These are phyloP conservation scores for Pelecanus crispus DNA, from an alignment of 2,113 vertebrate species.

Conservation along the genomic window DNA sequence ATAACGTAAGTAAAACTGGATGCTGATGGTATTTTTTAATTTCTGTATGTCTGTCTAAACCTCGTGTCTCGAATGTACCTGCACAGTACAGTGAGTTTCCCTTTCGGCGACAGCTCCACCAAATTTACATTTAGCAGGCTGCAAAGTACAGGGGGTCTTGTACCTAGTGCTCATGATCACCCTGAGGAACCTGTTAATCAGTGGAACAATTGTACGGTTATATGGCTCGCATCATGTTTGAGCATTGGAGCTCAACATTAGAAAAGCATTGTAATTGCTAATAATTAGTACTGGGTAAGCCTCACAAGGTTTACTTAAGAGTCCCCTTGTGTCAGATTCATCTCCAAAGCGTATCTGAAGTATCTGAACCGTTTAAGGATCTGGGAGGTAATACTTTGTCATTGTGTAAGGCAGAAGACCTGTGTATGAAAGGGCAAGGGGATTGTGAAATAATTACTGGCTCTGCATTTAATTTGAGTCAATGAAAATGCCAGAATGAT, in stretches of 20 bases:
- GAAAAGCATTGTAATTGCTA: not conserved
- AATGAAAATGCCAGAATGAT: constrained; percentile 60
- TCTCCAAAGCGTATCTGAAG: not conserved
- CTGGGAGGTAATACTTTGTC: constrained; percentile 8
- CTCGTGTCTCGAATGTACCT: not conserved
- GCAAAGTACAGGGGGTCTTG: not conserved
- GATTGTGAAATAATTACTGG: constrained; percentile 47
- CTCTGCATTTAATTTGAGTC: constrained; percentile 58
- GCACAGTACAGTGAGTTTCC: not conserved
- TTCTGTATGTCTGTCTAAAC: not conserved
- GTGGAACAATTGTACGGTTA: not conserved
- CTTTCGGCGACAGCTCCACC: not conserved
- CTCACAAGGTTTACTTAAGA: not conserved
- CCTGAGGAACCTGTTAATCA: not conserved
- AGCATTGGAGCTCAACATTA: not conserved
- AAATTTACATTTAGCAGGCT: not conserved
- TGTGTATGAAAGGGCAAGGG: constrained; percentile 27
- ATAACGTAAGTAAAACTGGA: not conserved
- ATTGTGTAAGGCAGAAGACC: not conserved
- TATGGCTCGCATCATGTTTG: not conserved
- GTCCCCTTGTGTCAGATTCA: not conserved
- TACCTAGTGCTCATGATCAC: not conserved
- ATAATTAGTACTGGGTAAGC: not conserved
- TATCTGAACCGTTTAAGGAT: not conserved
- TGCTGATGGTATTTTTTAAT: not conserved